These are phyloP conservation scores for Rhinichthys klamathensis DNA, from an alignment of 2,113 vertebrate genomes.

Conservation along the genomic window DNA sequence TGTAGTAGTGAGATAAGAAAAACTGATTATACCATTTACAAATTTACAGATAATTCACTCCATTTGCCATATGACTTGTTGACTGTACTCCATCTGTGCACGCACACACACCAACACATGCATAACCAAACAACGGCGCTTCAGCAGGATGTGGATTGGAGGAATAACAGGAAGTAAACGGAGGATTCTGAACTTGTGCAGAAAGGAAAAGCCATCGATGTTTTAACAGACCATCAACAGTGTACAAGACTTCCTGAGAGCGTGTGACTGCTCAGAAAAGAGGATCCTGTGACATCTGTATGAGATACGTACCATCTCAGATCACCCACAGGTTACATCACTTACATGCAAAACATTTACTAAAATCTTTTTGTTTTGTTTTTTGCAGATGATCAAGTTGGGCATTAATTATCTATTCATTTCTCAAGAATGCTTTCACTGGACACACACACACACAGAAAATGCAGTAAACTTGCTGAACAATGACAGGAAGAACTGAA, in stretches of 20 bases:
- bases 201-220: constrained; percentile 32
- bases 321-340: neutral
- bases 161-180: constrained; percentile 72
- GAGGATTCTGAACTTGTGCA: constrained; percentile 64
- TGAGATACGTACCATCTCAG: neutral
- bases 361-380: neutral
- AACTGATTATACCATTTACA: constrained; percentile 22
- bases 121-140: neutral
- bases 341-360: neutral
- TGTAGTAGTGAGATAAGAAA: constrained; percentile 6
- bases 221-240: constrained; percentile 38
- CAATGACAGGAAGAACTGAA: constrained; percentile 69
- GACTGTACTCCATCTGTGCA: constrained; percentile 27
- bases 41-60: constrained; percentile 22
- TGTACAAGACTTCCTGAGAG: constrained; percentile 27
- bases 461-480: constrained; percentile 6
- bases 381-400: neutral
- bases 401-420: neutral
- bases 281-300: neutral
- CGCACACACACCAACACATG: neutral
- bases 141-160: constrained; percentile 57
- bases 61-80: constrained; percentile 11
- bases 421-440: neutral
- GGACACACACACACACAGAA: neutral
- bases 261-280: constrained; percentile 1